Evolutionary conservation across 2,888 invertebrate species (phyloP).

Genomic region (Drosophila yooni): DNA sequence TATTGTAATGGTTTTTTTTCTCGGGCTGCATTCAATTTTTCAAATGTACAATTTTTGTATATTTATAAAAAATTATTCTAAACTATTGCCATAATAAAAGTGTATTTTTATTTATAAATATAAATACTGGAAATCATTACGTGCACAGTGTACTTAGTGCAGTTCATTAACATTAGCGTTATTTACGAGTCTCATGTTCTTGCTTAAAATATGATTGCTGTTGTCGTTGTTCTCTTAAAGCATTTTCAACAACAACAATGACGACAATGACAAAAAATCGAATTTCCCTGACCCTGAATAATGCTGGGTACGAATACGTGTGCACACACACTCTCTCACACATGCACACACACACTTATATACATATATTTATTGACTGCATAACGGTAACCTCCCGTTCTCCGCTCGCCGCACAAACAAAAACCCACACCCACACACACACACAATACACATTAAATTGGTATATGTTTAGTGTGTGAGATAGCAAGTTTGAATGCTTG

Average conservation of each 20-base stretch:
- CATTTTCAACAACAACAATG: conserved; percentile 20
- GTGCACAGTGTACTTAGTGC: conserved; percentile 13
- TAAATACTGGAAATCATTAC: not conserved
- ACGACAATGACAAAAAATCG: conserved; percentile 69
- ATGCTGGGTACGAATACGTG: conserved; percentile 63
- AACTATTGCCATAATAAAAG: not conserved
- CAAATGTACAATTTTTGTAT: not conserved
- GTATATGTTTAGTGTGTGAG: conserved; percentile 25
- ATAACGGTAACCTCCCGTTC: conserved; percentile 68
- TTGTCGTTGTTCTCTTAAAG: conserved; percentile 46
- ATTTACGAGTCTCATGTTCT: conserved; percentile 26
- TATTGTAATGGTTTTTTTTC: not conserved
- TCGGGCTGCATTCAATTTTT: not conserved
- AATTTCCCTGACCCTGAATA: conserved; percentile 84
- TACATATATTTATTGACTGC: conserved; percentile 38
- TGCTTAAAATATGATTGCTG: conserved; percentile 40
- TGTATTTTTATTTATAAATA: not conserved
- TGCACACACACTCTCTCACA: conserved; percentile 3
- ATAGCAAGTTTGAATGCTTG: conserved; percentile 63
- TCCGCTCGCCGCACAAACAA: conserved; percentile 38
- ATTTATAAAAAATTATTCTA: not conserved
- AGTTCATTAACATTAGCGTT: conserved; percentile 52
- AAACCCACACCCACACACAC: conserved; percentile 17
- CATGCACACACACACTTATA: not conserved
- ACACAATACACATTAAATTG: conserved; percentile 6